These are phyloP conservation scores for Amazona finschi DNA, from an alignment of 2,797 vertebrate genomes.

Conservation along the genomic window DNA sequence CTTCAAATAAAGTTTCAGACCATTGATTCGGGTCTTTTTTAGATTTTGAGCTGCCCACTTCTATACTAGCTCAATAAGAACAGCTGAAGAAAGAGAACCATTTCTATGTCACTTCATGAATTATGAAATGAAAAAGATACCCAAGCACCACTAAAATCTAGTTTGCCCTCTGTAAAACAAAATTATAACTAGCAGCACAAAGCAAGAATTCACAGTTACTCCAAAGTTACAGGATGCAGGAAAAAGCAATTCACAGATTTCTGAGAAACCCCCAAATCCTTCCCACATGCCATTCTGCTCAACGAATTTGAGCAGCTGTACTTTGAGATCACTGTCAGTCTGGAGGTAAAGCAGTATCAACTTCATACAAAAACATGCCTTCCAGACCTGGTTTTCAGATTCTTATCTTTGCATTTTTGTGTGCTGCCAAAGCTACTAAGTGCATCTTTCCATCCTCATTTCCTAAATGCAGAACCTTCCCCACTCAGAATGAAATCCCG, in stretches of 20 bases:
- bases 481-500: not conserved
- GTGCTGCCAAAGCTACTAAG: not conserved
- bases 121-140: fast-evolving
- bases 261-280: not conserved
- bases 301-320: not conserved
- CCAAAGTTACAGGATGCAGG: not conserved
- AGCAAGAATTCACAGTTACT: not conserved
- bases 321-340: not conserved
- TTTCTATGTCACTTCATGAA: not conserved
- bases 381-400: not conserved
- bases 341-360: not conserved
- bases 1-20: not conserved
- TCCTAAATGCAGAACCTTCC: not conserved
- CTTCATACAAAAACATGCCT: not conserved
- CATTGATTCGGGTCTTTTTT: not conserved
- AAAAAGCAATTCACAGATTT: not conserved
- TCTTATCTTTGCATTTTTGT: not conserved
- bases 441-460: not conserved
- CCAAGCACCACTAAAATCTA: not conserved
- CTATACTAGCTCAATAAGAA: not conserved
- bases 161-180: not conserved
- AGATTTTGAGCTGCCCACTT: not conserved
- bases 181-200: not conserved
- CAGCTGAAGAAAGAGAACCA: not conserved
- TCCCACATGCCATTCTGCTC: not conserved